Evolutionary conservation across 2,113 vertebrate genomes (phyloP).

Genomic region (Tretioscincus oriximinensis): DNA sequence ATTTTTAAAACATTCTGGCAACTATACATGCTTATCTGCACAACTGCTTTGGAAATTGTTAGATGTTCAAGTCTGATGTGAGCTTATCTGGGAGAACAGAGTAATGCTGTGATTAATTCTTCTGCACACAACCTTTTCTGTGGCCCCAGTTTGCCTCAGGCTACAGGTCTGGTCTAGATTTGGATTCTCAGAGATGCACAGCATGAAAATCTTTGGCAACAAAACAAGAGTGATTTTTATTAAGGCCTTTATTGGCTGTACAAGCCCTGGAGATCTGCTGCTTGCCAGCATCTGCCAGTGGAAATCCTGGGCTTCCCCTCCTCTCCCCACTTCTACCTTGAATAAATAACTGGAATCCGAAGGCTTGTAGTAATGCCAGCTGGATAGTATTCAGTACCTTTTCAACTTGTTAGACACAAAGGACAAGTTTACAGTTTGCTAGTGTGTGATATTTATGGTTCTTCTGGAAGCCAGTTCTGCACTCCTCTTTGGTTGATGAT

Average conservation of each 20-base stretch:
- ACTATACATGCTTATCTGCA: not conserved
- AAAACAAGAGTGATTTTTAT: conserved; percentile 8
- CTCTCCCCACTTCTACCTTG: conserved; percentile 22
- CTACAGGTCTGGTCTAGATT: conserved; percentile 23
- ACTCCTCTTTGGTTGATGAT: accelerated
- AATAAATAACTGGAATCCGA: conserved; percentile 13
- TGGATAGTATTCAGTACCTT: conserved; percentile 33
- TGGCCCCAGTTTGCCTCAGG: conserved; percentile 12
- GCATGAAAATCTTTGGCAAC: conserved; percentile 31
- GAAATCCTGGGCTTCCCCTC: conserved; percentile 28
- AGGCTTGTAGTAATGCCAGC: conserved; percentile 28
- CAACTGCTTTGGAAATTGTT: not conserved
- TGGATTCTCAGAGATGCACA: not conserved
- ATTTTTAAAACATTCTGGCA: not conserved
- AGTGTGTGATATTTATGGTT: conserved; percentile 15
- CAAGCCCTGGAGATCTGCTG: not conserved
- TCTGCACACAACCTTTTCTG: not conserved
- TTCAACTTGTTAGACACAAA: conserved; percentile 15
- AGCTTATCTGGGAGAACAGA: not conserved
- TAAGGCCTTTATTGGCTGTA: conserved; percentile 17
- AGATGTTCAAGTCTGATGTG: not conserved
- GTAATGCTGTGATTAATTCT: not conserved
- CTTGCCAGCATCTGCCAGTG: conserved; percentile 46
- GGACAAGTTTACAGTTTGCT: conserved; percentile 39
- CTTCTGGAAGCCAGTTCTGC: conserved; percentile 9